Base-by-base conservation (phyloP, 2,888 invertebrate genomes). In the Kryphioiulus occultus region DNA sequence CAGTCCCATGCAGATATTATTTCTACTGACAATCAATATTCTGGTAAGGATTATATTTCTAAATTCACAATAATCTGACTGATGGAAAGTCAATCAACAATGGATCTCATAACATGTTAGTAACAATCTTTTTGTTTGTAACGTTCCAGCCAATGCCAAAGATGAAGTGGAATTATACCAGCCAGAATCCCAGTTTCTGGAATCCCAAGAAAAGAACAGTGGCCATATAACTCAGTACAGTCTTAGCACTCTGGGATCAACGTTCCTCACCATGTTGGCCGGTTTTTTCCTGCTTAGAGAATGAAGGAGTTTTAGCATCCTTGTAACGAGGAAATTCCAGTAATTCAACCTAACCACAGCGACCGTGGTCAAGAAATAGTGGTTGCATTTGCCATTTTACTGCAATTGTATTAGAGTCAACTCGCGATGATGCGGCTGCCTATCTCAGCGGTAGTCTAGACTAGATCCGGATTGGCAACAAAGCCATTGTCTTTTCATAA, bases 121-220 rank as follows among this genome's bases (percentile, higher is more conserved):
- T 17, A 47, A 47, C 12, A 53, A 53, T n/a, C 19, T 0, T n/a
- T 19, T 19, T 47, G 22, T 59, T 68, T 26, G 68, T 68, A 68
- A 9, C 22, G 10, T 68, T 68, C 12, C 68, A 68, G 68, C 68
- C 26, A 68, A 68, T 53, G 86, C 59, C 47, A 86, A 42, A 84
- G 87, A 87, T 47, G 87, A 87, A n/a, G 87, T 87, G 19, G 87
- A 87, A 47, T 47, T 83, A 26, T 87, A 87, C 42, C 87, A 87
- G 44, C 87, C 87, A 35, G 87, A 87, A 32, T 26, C 39, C 44
- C 44, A 86, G 19, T 35, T 86, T 59, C 32, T 32, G 30, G 78
- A 86, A 47, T 39, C 44, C n/a, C 10, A 39, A 19, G 86, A 86
- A 86, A 47, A 86, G 19, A 47, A 19, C 26, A 47, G 53, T 26